Evolutionary conservation across 2,113 vertebrate species (phyloP), one percentile per base, ranked within the genome.

Genomic region (Microcebus murinus): DNA sequence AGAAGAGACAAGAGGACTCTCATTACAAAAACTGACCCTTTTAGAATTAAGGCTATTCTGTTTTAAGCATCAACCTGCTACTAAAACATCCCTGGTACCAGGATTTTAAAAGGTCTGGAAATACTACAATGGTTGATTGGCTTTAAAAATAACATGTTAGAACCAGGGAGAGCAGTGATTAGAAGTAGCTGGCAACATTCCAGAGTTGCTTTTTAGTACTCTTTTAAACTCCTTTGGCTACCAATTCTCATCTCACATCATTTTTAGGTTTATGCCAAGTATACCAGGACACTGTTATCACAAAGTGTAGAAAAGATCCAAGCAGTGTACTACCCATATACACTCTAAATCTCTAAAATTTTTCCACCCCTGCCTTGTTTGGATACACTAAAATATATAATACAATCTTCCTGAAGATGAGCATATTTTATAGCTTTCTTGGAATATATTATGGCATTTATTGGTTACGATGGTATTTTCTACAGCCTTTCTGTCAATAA

Each of bases 131-230:
- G 48, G 95, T 85, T 91, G 96, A 94, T 55, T 95, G 88, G 88
- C 93, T 96, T 96, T 93, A 96, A 97, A 97, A 94, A 80, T 61
- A 87, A 91, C 48, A 85, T 31, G 59, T 88, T 92, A 96, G 91
- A 93, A 70, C 57, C 73, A 94, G 50, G 48, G 71, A 87, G 71
- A 81, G 36, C 42, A 95, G 76, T 90, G 31, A 94, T 90, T 94
- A 48, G 84, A 93, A 97, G 77, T 65, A 87, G 39, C 25, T 97
- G 95, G 95, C 92, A 88, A 94, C 80, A 94, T 65, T 92, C 91
- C 95, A 97, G 67, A 96, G 80, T 42, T 59, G 65, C 73, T 86
- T 94, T 95, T 94, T 79, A 94, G 59, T 84, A 92, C 39, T 82
- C 90, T 79, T 87, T 94, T 79, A 87, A 90, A 97, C 77, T 93